Conservation (phyloP, 2,888 invertebrate genomes). For the Lochmaea capreae region DNA sequence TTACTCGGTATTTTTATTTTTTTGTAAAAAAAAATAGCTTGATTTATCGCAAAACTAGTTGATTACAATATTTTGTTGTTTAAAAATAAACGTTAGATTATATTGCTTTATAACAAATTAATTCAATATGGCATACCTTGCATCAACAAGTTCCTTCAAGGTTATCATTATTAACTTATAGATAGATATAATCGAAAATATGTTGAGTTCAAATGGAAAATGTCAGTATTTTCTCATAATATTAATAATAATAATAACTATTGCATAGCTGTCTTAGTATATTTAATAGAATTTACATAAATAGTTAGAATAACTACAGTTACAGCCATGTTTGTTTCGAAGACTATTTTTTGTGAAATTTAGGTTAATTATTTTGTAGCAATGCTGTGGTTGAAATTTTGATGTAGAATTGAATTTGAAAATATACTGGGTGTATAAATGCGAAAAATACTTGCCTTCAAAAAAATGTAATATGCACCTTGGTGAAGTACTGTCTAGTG, state of each 20-base stretch:
- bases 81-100: neutral
- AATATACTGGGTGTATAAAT: too few species aligned
- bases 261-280: neutral
- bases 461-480: too few species aligned
- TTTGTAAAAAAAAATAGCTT: too few species aligned
- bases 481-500: too few species aligned
- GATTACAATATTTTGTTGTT: neutral
- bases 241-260: neutral
- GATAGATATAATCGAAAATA: neutral
- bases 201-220: neutral
- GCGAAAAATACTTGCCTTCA: too few species aligned
- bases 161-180: neutral
- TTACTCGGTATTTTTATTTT: too few species aligned
- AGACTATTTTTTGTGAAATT: neutral
- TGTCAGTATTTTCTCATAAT: constrained; percentile 12
- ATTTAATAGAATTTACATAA: neutral
- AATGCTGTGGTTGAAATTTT: too few species aligned
- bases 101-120: neutral
- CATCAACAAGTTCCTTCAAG: neutral
- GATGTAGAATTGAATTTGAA: too few species aligned
- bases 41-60: neutral
- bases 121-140: neutral
- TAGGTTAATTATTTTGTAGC: too few species aligned
- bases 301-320: too few species aligned
- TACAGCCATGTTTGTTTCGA: too few species aligned